Conservation (phyloP, 2,888 invertebrate genomes). For the Cabera pusaria region DNA sequence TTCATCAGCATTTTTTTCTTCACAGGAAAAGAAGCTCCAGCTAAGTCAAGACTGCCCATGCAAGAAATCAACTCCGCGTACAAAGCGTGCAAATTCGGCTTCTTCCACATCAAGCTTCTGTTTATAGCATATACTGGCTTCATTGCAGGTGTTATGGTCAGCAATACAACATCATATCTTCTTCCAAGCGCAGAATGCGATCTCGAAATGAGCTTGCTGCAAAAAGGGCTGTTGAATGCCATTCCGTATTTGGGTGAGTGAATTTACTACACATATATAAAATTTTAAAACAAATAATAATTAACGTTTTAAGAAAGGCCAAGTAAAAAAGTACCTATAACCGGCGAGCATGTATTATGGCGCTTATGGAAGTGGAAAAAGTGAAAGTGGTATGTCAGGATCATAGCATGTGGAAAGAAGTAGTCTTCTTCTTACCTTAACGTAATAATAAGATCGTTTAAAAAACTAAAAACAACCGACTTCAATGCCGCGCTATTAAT, state of each 20-base stretch:
- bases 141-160: constrained; percentile 47
- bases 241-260: constrained; percentile 61
- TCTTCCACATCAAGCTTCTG: constrained; percentile 54
- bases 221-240: constrained; percentile 63
- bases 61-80: constrained; percentile 59
- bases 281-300: too few species aligned
- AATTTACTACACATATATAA: too few species aligned
- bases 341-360: too few species aligned
- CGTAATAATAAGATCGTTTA: too few species aligned
- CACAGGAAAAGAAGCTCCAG: constrained; percentile 39
- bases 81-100: constrained; percentile 57
- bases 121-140: constrained; percentile 44
- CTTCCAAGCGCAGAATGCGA: constrained; percentile 68
- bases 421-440: too few species aligned
- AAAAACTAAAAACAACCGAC: too few species aligned
- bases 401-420: too few species aligned
- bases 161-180: constrained; percentile 52
- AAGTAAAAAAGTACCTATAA: too few species aligned
- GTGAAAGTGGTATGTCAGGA: too few species aligned
- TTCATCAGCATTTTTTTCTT: constrained; percentile 22
- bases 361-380: too few species aligned
- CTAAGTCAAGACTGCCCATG: constrained; percentile 48
- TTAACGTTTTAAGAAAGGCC: too few species aligned
- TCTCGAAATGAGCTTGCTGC: constrained; percentile 54
- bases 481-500: too few species aligned